Conservation (phyloP, 2,113 vertebrate genomes). For the Brachyhypopomus occidentalis region DNA sequence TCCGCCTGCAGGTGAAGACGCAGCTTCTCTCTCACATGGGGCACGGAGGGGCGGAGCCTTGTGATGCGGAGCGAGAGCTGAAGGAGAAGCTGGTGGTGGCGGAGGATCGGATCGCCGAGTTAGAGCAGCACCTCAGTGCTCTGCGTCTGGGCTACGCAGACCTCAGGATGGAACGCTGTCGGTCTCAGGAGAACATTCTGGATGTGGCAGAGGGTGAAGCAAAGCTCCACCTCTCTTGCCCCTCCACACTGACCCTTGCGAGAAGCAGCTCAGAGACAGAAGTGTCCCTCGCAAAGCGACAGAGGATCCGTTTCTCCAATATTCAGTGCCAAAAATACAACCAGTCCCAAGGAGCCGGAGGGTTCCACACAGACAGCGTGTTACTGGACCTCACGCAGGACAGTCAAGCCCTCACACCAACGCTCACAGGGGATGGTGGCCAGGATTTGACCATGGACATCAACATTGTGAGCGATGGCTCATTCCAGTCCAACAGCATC, state of each 20-base stretch:
- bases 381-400: conserved; percentile 79
- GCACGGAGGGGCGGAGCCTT: conserved; percentile 58
- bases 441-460: conserved; percentile 72
- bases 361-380: conserved; percentile 72
- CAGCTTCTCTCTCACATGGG: conserved; percentile 78
- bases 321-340: conserved; percentile 93
- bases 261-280: conserved; percentile 72
- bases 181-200: conserved; percentile 60
- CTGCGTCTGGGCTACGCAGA: conserved; percentile 71
- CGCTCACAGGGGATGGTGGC: conserved; percentile 51
- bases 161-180: conserved; percentile 66
- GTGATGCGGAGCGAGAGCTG: conserved; percentile 74
- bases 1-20: conserved; percentile 82
- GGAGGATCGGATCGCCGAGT: conserved; percentile 69
- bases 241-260: conserved; percentile 41
- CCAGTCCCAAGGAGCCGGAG: conserved; percentile 75
- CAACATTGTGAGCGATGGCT: conserved; percentile 69
- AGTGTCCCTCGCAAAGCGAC: conserved; percentile 78
- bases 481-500: conserved; percentile 75
- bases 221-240: conserved; percentile 54
- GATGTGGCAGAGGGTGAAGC: conserved; percentile 60
- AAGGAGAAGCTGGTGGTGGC: conserved; percentile 71
- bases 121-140: conserved; percentile 73
- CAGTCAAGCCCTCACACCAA: conserved; percentile 71
- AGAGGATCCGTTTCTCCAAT: conserved; percentile 88